phyloP scores from a whole-genome alignment of 2,113 vertebrate species.

The Parus major region DNA sequence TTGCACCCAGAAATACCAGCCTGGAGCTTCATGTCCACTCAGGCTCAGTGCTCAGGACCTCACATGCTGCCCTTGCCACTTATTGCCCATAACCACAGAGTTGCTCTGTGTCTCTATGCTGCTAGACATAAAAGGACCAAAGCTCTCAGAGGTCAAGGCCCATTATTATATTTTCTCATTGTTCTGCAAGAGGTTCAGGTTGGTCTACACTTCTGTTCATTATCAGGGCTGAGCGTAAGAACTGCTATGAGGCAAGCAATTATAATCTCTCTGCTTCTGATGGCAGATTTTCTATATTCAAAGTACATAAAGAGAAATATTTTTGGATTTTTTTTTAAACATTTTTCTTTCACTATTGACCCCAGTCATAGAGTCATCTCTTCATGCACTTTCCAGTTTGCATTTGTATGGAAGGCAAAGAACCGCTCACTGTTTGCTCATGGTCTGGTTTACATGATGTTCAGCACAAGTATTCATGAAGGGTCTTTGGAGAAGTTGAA shows the following conservation, averaged over 20 bases:
- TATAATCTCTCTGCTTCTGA: not conserved
- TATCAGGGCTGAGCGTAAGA: not conserved
- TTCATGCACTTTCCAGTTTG: not conserved
- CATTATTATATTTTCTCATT: not conserved
- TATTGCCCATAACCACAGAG: not conserved
- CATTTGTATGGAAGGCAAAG: not conserved
- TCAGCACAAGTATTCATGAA: not conserved
- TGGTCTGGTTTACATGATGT: not conserved
- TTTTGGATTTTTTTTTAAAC: rapidly evolving
- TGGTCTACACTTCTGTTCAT: not conserved
- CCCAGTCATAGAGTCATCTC: not conserved
- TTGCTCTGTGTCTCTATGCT: not conserved
- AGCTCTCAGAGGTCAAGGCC: not conserved
- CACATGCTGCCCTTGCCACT: rapidly evolving
- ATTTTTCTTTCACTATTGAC: not conserved
- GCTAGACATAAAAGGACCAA: not conserved
- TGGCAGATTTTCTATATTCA: not conserved
- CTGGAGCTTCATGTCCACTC: not conserved
- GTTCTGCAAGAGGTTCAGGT: not conserved
- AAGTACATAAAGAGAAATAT: not conserved
- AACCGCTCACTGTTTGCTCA: not conserved
- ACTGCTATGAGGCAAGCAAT: not conserved
- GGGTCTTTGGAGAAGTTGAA: not conserved
- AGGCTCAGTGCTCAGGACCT: not conserved
- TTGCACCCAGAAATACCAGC: not conserved